A percentile compares a stretch with the other conserved stretches of the same genome.
phyloP scores from a whole-genome alignment of 2,113 vertebrate genomes.

The Tragelaphus buxtoni region DNA sequence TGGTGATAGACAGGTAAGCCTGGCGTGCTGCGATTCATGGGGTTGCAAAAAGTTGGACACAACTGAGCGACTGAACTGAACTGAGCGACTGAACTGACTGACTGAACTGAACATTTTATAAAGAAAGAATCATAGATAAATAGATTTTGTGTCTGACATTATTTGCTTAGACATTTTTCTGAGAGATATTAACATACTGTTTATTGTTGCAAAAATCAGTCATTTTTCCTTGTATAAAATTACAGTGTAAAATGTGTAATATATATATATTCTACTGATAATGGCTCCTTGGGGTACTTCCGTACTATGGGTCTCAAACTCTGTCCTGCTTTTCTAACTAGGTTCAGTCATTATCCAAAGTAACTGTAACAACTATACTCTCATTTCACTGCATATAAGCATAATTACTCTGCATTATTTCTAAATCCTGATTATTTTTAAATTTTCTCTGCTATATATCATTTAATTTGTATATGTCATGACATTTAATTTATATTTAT shows the following conservation, averaged over 20 bases:
- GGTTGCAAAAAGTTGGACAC: accelerated
- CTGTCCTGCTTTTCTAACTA: background rate
- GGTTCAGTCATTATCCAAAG: background rate
- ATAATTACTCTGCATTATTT: background rate
- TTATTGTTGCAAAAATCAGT: background rate
- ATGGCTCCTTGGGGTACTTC: background rate
- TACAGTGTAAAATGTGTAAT: background rate
- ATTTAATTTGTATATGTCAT: background rate
- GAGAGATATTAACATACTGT: background rate
- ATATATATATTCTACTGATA: background rate
- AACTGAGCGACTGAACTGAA: no score
- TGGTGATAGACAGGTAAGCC: no score
- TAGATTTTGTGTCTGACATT: background rate
- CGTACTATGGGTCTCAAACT: background rate
- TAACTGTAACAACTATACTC: background rate
- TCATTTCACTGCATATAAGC: background rate
- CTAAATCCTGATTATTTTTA: background rate
- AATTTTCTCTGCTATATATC: background rate
- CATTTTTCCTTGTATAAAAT: background rate
- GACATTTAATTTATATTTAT: background rate
- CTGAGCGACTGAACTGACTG: no score
- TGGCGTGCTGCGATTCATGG: no score
- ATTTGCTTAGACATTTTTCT: background rate
- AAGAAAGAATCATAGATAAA: background rate
- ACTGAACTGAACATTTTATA: background rate